Evolutionary conservation across 2,113 vertebrate genomes (phyloP).

Genomic region (Sula dactylatra): DNA sequence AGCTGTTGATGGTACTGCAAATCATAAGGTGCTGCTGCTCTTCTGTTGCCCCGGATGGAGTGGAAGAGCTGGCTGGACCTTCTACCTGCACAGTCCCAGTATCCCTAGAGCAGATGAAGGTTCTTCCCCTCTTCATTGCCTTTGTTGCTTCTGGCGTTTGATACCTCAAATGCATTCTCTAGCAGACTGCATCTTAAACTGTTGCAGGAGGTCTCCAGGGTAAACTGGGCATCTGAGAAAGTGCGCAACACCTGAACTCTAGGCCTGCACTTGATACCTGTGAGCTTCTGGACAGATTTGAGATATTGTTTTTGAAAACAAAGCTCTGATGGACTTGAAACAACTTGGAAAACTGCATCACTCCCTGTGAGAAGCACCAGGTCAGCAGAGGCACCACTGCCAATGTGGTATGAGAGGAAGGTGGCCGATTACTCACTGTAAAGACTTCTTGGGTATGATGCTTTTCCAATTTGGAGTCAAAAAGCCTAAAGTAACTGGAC

Average conservation of each 20-base stretch:
- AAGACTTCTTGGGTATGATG: background rate
- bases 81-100: background rate
- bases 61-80: background rate
- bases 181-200: background rate
- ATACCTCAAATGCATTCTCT: background rate
- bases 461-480: constrained; percentile 18
- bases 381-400: background rate
- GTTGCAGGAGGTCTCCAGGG: background rate
- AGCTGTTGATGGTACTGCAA: background rate
- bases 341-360: background rate
- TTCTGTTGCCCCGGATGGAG: background rate
- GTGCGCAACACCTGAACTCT: background rate
- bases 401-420: background rate
- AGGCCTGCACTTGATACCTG: background rate
- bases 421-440: background rate
- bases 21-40: background rate
- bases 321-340: background rate
- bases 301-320: background rate
- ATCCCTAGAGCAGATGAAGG: background rate
- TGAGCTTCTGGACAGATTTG: background rate
- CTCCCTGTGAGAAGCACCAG: background rate
- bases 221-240: background rate
- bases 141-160: background rate
- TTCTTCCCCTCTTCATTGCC: background rate
- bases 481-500: background rate